Percentiles rank a stretch among this genome's conserved stretches.
phyloP scores from a whole-genome alignment of 2,113 vertebrate genomes.

The Lamprologus sp. region DNA sequence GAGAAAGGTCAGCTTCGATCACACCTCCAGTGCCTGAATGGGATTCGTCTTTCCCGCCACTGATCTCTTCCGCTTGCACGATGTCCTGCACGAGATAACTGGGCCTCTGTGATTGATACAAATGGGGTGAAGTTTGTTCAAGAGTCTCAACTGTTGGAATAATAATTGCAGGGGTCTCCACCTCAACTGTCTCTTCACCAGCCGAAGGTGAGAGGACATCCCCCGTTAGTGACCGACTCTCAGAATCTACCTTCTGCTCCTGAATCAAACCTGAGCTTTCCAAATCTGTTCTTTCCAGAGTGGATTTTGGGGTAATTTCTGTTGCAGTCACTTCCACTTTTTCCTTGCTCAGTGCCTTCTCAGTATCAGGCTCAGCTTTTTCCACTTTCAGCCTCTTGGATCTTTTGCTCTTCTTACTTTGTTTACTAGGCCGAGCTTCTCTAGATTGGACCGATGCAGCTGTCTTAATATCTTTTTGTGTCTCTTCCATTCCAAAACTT shows the following conservation, averaged over 20 bases:
- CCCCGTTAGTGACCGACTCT: not conserved
- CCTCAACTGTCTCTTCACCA: not conserved
- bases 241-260: not conserved
- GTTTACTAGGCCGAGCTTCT: conserved; percentile 15
- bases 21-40: not conserved
- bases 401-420: conserved; percentile 43
- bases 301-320: not conserved
- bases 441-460: not conserved
- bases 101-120: not conserved
- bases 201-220: not conserved
- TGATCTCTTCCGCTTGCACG: not conserved
- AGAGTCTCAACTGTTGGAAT: not conserved
- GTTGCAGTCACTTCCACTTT: not conserved
- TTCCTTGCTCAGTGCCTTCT: not conserved
- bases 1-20: not conserved
- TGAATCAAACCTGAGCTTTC: not conserved
- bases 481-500: not conserved
- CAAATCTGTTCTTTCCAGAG: not conserved
- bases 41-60: not conserved
- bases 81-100: not conserved
- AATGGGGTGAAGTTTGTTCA: not conserved
- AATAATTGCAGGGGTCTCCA: not conserved
- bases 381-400: not conserved
- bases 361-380: not conserved
- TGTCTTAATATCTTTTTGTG: not conserved